Evolutionary conservation across 53 echinoderm and acorn worm species (phyloP), one percentile per base, ranked within the genome.

Genomic region (Crossaster papposus): DNA sequence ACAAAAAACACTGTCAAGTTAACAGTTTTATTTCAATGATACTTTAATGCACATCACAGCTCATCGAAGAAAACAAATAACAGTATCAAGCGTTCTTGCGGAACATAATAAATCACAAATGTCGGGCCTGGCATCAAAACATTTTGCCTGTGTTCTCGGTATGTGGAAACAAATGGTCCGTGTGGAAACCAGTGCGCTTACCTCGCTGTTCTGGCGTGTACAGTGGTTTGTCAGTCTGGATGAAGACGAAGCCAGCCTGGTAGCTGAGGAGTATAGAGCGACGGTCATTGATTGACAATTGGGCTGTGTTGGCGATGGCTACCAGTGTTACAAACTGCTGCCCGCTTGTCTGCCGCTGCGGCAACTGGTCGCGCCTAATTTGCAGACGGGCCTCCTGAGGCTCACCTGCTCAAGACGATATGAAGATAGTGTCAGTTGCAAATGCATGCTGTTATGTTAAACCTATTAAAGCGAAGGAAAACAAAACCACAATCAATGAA

Each of bases 181-280:
- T 15, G 12, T 20, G 3, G 15, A 18, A 20, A 0, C 12, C 22
- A 20, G 17, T 58, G 24, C 68, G 5, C 68, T 80, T 91, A 94
- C 94, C 94, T 74, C 71, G 64, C 34, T 94, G 94, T 24, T 79
- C 58, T 35, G 94, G 94, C 22, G 91, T 94, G 55, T 91, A 94
- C 30, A 94, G 75, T 11, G 93, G 93, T 44, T 93, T 93, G 78
- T 93, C 93, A 1, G 93, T 93, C 93, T 93, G 93, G 14, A 94
- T 89, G 77, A 94, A 94, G 65, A 91, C 94, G 81, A 87, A 94
- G 15, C 94, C 94, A 51, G 81, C 54, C 64, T 80, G 36, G 52
- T 37, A 89, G 64, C 89, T 89, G 20, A 94, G 63, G 14, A 94
- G 89, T 58, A 94, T 79, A 4, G 72, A 37, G 26, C 91, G 83